These are phyloP conservation scores for Poecile atricapillus DNA, from an alignment of 2,113 vertebrate species.

Conservation along the genomic window DNA sequence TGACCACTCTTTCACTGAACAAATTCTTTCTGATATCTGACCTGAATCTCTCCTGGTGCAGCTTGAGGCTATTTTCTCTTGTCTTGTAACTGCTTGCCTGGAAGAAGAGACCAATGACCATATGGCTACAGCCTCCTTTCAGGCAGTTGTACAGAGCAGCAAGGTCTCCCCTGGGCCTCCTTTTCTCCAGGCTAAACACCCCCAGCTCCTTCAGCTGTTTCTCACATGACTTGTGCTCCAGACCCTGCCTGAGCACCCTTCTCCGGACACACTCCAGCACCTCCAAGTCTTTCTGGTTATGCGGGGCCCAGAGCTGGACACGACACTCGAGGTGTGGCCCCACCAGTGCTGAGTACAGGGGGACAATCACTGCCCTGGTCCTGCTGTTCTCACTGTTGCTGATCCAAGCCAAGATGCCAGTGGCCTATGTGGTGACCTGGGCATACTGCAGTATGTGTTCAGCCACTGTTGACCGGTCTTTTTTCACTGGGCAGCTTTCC, in stretches of 20 bases:
- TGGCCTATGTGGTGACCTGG: not conserved
- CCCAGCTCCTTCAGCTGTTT: not conserved
- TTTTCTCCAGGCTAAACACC: not conserved
- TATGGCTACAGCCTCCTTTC: not conserved
- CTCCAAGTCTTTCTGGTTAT: not conserved
- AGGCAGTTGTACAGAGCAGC: accelerated
- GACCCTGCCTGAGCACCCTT: not conserved
- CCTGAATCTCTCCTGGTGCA: not conserved
- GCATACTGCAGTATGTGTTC: not conserved
- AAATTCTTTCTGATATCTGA: not conserved
- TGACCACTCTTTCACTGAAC: not conserved
- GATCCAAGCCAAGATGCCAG: not conserved
- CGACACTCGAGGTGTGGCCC: not conserved
- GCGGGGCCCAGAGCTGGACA: not conserved
- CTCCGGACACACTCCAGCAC: accelerated
- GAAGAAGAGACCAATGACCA: not conserved
- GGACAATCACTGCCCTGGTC: accelerated
- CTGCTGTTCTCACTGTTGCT: not conserved
- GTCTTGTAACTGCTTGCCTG: not conserved
- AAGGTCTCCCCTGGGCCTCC: not conserved
- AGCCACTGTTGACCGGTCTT: not conserved
- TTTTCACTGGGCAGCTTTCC: not conserved
- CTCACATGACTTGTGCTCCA: not conserved
- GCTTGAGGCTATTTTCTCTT: not conserved
- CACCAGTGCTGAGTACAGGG: accelerated